phyloP scores from a whole-genome alignment of 2,888 invertebrate genomes.

The Camponotus fellah region DNA sequence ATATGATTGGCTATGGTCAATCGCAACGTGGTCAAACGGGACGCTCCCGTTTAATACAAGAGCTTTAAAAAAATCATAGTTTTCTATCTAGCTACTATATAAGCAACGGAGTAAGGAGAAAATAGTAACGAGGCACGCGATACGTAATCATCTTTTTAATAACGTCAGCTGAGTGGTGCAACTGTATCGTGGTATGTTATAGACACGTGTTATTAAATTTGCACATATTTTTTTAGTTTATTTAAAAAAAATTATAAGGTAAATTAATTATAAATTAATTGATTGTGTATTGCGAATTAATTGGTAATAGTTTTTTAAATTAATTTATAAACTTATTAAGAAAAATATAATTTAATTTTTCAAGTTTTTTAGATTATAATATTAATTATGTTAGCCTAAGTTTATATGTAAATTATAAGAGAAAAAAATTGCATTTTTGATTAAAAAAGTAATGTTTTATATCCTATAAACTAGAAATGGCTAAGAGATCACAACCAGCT shows the following conservation, averaged over 20 bases:
- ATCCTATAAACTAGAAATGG: conserved; percentile 84
- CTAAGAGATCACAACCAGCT: conserved; percentile 90
- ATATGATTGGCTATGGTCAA: too few species aligned
- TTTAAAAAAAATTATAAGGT: background rate
- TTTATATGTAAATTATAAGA: background rate
- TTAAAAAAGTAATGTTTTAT: background rate
- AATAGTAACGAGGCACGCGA: background rate
- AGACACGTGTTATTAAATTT: background rate
- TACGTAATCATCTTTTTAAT: background rate
- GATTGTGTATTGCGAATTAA: too few species aligned
- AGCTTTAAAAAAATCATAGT: background rate
- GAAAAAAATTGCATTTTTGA: background rate
- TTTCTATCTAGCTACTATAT: background rate
- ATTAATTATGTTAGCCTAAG: background rate
- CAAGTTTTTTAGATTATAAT: background rate
- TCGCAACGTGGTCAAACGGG: too few species aligned
- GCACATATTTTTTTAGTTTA: background rate
- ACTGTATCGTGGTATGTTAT: background rate
- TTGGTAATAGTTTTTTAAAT: background rate
- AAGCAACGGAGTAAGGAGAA: background rate
- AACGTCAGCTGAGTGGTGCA: conserved; percentile 6
- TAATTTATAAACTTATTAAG: background rate
- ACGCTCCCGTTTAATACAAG: too few species aligned
- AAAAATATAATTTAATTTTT: background rate
- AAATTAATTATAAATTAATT: background rate